These are phyloP conservation scores for Tipula lateralis DNA, from an alignment of 2,888 invertebrate species.

Conservation along the genomic window DNA sequence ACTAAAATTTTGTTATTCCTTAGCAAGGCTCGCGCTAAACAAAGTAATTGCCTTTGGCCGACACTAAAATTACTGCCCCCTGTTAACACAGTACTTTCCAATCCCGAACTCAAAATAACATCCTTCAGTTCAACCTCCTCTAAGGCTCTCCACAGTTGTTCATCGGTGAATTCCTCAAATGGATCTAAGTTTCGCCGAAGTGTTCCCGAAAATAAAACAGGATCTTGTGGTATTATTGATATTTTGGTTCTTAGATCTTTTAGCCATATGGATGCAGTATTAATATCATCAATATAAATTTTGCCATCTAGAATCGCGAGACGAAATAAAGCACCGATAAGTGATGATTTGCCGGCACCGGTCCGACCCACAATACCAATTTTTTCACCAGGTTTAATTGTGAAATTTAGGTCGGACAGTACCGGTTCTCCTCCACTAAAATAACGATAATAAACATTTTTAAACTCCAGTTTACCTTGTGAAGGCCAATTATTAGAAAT, in stretches of 20 bases:
- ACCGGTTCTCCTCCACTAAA: constrained; percentile 76
- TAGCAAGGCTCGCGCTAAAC: constrained; percentile 76
- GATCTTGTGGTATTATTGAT: constrained; percentile 59
- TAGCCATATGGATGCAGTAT: constrained; percentile 56
- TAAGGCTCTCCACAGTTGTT: constrained; percentile 63
- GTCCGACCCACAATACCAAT: constrained; percentile 62
- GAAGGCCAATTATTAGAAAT: constrained; percentile 51
- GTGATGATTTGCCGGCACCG: constrained; percentile 69
- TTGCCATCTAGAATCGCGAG: constrained; percentile 61
- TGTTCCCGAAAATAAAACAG: constrained; percentile 52
- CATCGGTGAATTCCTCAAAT: constrained; percentile 65
- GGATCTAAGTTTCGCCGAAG: constrained; percentile 66
- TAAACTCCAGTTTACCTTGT: constrained; percentile 52
- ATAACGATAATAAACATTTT: constrained; percentile 59
- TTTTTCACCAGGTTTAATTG: constrained; percentile 54
- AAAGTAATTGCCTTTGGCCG: constrained; percentile 66
- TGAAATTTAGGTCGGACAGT: constrained; percentile 61
- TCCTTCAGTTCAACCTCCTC: constrained; percentile 64
- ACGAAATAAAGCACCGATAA: constrained; percentile 56
- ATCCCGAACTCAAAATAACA: constrained; percentile 52
- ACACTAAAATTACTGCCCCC: constrained; percentile 60
- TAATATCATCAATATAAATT: constrained; percentile 63
- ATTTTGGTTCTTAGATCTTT: constrained; percentile 57
- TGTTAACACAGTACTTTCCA: constrained; percentile 53
- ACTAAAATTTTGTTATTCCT: constrained; percentile 72